Conservation (phyloP, 1,140 invertebrate species). For the Drosophila kurseongensis region DNA sequence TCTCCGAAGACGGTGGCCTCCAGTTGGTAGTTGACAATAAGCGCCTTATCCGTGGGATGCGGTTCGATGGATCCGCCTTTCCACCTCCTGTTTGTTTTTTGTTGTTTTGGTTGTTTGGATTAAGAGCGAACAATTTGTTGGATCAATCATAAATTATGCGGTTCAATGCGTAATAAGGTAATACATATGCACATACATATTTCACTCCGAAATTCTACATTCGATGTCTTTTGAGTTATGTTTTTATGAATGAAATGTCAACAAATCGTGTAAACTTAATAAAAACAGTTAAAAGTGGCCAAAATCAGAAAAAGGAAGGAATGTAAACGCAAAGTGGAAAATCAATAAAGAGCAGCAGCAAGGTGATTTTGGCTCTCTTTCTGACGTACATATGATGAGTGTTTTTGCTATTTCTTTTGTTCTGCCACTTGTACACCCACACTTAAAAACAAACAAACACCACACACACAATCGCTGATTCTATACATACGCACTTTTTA, state of each 20-base stretch:
- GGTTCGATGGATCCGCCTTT: slow-evolving; percentile 94
- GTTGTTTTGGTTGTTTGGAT: slow-evolving; percentile 7
- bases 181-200: neutral
- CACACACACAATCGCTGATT: slow-evolving; percentile 11
- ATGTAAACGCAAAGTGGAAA: slow-evolving; percentile 45
- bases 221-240: neutral
- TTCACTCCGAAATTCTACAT: neutral
- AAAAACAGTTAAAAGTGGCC: neutral
- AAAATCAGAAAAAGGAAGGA: neutral
- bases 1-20: slow-evolving; percentile 94
- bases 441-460: slow-evolving; percentile 5
- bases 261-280: neutral
- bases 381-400: slow-evolving; percentile 7
- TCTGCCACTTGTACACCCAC: slow-evolving; percentile 47
- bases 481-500: slow-evolving; percentile 85
- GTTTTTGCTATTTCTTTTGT: slow-evolving; percentile 41
- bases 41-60: slow-evolving; percentile 94
- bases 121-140: slow-evolving; percentile 40
- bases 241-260: neutral
- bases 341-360: slow-evolving; percentile 57
- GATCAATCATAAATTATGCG: slow-evolving; percentile 63
- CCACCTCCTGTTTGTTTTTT: slow-evolving; percentile 87
- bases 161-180: slow-evolving; percentile 56
- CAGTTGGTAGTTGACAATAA: slow-evolving; percentile 96
- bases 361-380: slow-evolving; percentile 44